These are phyloP conservation scores for Tanypteryx hageni DNA, from an alignment of 2,888 invertebrate genomes.

Conservation along the genomic window DNA sequence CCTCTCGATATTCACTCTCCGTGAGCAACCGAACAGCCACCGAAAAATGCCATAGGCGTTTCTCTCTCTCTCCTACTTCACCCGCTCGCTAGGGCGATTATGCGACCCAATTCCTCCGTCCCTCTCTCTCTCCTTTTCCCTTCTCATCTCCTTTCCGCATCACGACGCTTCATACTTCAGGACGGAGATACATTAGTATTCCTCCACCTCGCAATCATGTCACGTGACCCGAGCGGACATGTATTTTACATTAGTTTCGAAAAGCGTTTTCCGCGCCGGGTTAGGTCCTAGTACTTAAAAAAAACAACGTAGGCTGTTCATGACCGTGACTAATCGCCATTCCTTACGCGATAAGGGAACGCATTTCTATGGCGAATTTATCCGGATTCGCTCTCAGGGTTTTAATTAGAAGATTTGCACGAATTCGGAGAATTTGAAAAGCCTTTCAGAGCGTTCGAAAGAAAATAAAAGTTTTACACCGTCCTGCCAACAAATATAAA, in stretches of 20 bases:
- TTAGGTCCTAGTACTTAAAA: not conserved
- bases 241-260: conserved; percentile 35
- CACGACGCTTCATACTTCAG: too few species aligned
- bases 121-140: not conserved
- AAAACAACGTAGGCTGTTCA: not conserved
- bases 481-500: not conserved
- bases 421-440: not conserved
- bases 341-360: conserved; percentile 23
- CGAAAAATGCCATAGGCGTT: not conserved
- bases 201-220: not conserved
- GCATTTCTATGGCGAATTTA: not conserved
- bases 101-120: conserved; percentile 20
- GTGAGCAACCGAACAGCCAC: not conserved
- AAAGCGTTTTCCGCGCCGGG: not conserved
- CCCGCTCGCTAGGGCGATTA: not conserved
- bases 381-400: not conserved
- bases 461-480: not conserved
- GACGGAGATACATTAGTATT: not conserved
- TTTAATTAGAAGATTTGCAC: not conserved
- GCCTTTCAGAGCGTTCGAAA: not conserved
- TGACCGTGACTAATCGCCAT: conserved; percentile 24
- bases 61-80: too few species aligned
- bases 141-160: too few species aligned
- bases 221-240: conserved; percentile 16
- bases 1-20: not conserved